phyloP scores from a whole-genome alignment of 2,888 invertebrate species.

The Drosophila imparisetae region DNA sequence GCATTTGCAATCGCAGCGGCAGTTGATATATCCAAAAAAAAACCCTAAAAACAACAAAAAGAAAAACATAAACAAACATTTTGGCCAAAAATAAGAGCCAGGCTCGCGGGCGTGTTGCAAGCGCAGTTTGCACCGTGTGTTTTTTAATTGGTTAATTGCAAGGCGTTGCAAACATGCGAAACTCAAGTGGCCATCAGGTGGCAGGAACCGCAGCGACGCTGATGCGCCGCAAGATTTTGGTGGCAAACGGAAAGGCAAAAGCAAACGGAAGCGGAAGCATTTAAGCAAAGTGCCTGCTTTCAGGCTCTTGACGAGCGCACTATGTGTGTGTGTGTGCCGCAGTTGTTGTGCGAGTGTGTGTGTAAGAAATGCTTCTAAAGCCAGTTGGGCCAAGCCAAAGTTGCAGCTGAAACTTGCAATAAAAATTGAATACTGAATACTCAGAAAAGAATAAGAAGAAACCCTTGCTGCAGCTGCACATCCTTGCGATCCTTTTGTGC shows the following conservation, averaged over 20 bases:
- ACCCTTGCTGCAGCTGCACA: constrained; percentile 29
- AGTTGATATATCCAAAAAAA: constrained; percentile 28
- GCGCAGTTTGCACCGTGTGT: constrained; percentile 6
- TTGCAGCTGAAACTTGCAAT: constrained; percentile 53
- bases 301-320: constrained; percentile 33
- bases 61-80: constrained; percentile 44
- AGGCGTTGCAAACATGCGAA: constrained; percentile 34
- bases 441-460: constrained; percentile 8
- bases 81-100: constrained; percentile 25
- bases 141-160: constrained; percentile 34
- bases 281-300: constrained; percentile 63
- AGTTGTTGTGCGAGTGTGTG: constrained; percentile 15
- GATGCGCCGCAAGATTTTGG: constrained; percentile 44
- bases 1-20: constrained; percentile 29
- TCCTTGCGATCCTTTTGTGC: constrained; percentile 26
- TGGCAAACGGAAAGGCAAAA: constrained; percentile 55
- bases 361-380: constrained; percentile 37
- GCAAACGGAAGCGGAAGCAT: constrained; percentile 67
- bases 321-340: constrained; percentile 24
- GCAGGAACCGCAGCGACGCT: constrained; percentile 37
- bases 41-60: constrained; percentile 9
- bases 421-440: constrained; percentile 55
- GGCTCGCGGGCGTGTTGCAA: constrained; percentile 13
- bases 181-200: constrained; percentile 49
- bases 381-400: constrained; percentile 30